These are phyloP conservation scores for Rhodeus uyekii DNA, from an alignment of 2,797 vertebrate genomes.

Conservation along the genomic window DNA sequence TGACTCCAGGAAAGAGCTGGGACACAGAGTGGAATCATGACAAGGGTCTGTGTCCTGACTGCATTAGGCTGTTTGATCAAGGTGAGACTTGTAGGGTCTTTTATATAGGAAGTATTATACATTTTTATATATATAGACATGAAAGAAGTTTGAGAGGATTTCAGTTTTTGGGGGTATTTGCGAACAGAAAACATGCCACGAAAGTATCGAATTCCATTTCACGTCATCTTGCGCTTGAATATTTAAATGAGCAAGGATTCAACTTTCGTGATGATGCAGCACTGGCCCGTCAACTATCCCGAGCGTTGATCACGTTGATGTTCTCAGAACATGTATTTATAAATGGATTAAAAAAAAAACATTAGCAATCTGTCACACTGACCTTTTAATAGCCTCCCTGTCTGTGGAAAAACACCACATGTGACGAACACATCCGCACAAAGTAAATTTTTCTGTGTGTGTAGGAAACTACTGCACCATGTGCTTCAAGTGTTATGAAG, in stretches of 20 bases:
- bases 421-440: neutral
- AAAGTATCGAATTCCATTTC: neutral
- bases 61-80: constrained; percentile 85
- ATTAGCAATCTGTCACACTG: neutral
- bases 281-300: neutral
- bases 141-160: too few species aligned
- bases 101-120: neutral
- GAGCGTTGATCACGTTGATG: neutral
- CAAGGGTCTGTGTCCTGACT: constrained; percentile 88
- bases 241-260: neutral
- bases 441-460: neutral
- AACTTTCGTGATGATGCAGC: neutral
- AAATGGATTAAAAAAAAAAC: neutral
- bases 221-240: neutral
- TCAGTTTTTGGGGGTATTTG: too few species aligned
- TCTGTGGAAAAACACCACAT: neutral
- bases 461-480: constrained; percentile 93
- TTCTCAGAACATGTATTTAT: neutral
- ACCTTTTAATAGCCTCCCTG: neutral
- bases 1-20: constrained; percentile 87
- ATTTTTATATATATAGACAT: too few species aligned
- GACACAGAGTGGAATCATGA: constrained; percentile 89
- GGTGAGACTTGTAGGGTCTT: constrained; percentile 70
- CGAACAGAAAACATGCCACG: too few species aligned
- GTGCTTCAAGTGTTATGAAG: constrained; percentile 93